Conservation (phyloP, 2,888 invertebrate genomes). For the Chrysomela aeneicollis region DNA sequence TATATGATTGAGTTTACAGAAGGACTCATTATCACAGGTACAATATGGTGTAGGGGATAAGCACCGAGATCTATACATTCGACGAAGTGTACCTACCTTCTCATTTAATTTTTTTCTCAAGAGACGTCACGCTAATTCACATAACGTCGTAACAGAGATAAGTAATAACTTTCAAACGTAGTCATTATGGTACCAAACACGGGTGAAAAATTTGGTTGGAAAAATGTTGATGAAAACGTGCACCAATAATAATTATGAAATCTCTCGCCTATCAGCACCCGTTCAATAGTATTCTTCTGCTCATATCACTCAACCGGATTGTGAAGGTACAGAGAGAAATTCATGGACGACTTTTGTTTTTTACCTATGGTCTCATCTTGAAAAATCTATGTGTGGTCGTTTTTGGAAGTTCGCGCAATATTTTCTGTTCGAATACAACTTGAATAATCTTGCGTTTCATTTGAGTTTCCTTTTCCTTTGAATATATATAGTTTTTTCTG, state of each 20-base stretch:
- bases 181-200: not conserved
- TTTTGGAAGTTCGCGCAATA: not conserved
- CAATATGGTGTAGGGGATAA: too few relatives aligned
- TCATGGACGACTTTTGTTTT: not conserved
- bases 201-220: not conserved
- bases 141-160: too few relatives aligned
- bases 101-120: too few relatives aligned
- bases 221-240: not conserved
- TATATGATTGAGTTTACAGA: too few relatives aligned
- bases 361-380: not conserved
- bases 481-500: too few relatives aligned
- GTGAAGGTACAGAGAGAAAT: not conserved
- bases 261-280: not conserved
- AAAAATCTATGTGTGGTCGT: not conserved
- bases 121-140: too few relatives aligned
- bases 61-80: too few relatives aligned
- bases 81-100: too few relatives aligned
- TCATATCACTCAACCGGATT: not conserved
- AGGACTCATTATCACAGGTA: too few relatives aligned
- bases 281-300: not conserved
- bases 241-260: not conserved
- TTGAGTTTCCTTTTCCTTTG: not conserved
- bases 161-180: too few relatives aligned
- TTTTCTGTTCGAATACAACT: not conserved
- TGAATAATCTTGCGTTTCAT: not conserved